Conservation (phyloP, 2,797 vertebrate species). For the Anguilla marmorata region DNA sequence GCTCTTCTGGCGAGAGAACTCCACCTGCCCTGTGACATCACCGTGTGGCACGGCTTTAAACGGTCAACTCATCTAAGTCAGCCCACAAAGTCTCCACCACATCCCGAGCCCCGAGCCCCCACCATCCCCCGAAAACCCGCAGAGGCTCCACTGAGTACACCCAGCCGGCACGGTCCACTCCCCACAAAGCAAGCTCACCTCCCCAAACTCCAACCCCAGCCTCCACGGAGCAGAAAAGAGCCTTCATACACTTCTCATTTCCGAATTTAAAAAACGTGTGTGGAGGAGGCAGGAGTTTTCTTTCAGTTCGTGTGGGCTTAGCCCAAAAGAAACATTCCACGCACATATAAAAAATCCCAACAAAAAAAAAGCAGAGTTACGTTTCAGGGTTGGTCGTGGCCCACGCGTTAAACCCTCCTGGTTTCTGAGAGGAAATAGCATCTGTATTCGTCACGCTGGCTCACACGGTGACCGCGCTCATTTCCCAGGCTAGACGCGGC, state of each 20-base stretch:
- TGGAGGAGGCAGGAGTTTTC: background rate
- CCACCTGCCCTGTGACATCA: constrained; percentile 46
- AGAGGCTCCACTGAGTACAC: background rate
- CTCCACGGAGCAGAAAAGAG: background rate
- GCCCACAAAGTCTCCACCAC: constrained; percentile 15
- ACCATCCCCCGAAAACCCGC: background rate
- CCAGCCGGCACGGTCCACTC: background rate
- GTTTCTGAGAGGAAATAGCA: background rate
- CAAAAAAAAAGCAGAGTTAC: background rate
- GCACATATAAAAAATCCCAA: background rate
- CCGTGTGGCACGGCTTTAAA: constrained; percentile 28
- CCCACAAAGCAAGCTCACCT: background rate
- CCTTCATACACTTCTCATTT: constrained; percentile 1
- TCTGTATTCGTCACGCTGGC: background rate
- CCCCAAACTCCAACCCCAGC: background rate
- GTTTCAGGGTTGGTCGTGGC: constrained; percentile 6
- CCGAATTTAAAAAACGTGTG: constrained; percentile 13
- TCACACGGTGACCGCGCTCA: background rate
- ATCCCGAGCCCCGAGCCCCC: background rate
- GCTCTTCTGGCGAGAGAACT: background rate
- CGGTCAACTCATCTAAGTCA: background rate
- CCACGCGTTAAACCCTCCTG: background rate
- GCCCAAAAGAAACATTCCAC: constrained; percentile 14
- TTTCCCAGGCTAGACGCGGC: background rate
- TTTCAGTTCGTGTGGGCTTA: background rate